Conservation (phyloP, 1,140 invertebrate species). For the Cecropterus lyciades region DNA sequence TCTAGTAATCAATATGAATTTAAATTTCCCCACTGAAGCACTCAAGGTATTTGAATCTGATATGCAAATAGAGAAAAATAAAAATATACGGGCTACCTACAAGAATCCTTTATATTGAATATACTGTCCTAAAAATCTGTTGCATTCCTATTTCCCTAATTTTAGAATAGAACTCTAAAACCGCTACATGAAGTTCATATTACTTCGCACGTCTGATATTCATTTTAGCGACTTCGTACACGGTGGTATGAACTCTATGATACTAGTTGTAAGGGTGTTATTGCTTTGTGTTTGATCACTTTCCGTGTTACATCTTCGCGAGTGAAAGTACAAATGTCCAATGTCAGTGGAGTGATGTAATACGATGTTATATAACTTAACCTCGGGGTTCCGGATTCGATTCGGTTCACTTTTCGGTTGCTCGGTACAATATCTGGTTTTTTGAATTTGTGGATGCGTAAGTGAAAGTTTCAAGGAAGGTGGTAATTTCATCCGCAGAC, state of each 20-base stretch:
- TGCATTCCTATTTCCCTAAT: neutral
- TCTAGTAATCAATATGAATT: no score
- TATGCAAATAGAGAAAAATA: no score
- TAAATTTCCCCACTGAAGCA: no score
- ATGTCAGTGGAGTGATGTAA: slow-evolving; percentile 22
- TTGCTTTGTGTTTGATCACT: neutral
- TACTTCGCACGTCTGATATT: neutral
- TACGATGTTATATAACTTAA: slow-evolving; percentile 14
- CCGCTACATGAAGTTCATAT: neutral
- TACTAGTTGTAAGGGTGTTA: neutral
- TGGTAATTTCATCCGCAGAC: no score
- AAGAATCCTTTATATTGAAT: no score
- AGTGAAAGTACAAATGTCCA: slow-evolving; percentile 27
- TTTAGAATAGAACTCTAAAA: neutral
- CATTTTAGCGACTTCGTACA: neutral
- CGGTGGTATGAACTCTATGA: neutral
- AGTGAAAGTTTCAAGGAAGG: neutral
- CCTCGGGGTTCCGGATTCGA: slow-evolving; percentile 18
- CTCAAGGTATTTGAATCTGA: no score
- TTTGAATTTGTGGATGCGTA: neutral
- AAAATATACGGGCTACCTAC: no score
- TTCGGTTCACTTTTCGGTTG: slow-evolving; percentile 1
- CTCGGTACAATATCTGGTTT: neutral
- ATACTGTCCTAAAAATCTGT: neutral
- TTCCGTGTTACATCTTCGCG: slow-evolving; percentile 18